A percentile compares a stretch with the other conserved stretches of the same genome.
Evolutionary conservation across 1,140 invertebrate genomes (phyloP).

Genomic region (Chelonus insularis): DNA sequence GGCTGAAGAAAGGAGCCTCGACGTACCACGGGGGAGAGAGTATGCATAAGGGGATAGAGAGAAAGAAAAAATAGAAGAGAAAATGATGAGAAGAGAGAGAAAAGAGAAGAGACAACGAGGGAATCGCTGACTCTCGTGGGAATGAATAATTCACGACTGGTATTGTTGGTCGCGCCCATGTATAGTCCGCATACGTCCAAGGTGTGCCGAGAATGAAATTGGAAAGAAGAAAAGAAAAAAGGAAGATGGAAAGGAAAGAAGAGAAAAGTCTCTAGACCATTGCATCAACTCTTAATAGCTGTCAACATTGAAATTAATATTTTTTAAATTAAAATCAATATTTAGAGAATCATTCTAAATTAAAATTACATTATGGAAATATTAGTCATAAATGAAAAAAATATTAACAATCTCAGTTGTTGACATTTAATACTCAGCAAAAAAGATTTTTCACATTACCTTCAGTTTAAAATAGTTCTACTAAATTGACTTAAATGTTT

Average conservation of each 20-base stretch:
- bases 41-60: slow-evolving; percentile 3
- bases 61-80: neutral
- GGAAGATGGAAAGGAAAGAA: slow-evolving; percentile 11
- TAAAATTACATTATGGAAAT: too few species aligned
- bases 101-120: slow-evolving; percentile 21
- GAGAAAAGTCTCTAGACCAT: slow-evolving; percentile 1
- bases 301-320: neutral
- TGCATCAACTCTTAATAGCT: neutral
- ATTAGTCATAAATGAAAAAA: too few species aligned
- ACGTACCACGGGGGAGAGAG: slow-evolving; percentile 4
- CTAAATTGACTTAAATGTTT: too few species aligned
- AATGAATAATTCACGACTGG: slow-evolving; percentile 55
- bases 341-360: too few species aligned
- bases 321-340: too few species aligned
- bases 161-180: slow-evolving; percentile 56
- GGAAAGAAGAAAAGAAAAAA: slow-evolving; percentile 29
- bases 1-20: neutral
- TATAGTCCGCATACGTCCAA: slow-evolving; percentile 41
- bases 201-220: slow-evolving; percentile 55
- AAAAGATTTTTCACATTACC: too few species aligned
- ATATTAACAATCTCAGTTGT: too few species aligned
- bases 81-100: neutral
- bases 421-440: too few species aligned
- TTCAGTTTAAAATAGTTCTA: too few species aligned
- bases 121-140: slow-evolving; percentile 30